These are phyloP conservation scores for Paraescarpia echinospica DNA, from an alignment of 1,140 invertebrate species.

Conservation along the genomic window DNA sequence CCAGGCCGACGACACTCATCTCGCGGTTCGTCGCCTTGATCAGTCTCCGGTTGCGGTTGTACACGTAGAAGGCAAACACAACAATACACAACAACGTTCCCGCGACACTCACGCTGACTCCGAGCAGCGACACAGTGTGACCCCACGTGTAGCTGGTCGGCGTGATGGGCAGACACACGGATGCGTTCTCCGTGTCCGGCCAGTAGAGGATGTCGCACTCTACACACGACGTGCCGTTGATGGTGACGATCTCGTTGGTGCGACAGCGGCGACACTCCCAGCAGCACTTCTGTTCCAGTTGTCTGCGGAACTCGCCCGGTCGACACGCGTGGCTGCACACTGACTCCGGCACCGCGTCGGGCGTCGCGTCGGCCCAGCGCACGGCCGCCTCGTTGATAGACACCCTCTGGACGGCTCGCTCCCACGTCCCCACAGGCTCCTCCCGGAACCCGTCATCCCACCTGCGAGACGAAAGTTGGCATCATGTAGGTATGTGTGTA, in stretches of 20 bases:
- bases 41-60: conserved; percentile 36
- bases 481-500: too few relatives aligned
- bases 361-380: neutral
- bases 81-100: conserved; percentile 44
- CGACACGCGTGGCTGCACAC: conserved; percentile 22
- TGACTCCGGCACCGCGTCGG: neutral
- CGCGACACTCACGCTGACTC: conserved; percentile 59
- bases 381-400: neutral
- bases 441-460: neutral
- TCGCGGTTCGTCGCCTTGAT: conserved; percentile 47
- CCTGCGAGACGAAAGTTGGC: neutral
- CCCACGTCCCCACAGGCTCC: neutral
- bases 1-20: conserved; percentile 40
- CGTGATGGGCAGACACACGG: conserved; percentile 16
- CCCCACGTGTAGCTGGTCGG: conserved; percentile 17
- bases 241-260: conserved; percentile 5
- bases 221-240: conserved; percentile 13
- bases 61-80: conserved; percentile 35
- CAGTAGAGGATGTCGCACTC: conserved; percentile 12
- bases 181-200: conserved; percentile 15
- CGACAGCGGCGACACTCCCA: conserved; percentile 20
- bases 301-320: conserved; percentile 6
- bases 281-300: conserved; percentile 15
- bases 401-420: neutral
- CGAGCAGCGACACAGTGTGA: conserved; percentile 54